These are phyloP conservation scores for Siniperca chuatsi DNA, from an alignment of 2,113 vertebrate species.

Conservation along the genomic window DNA sequence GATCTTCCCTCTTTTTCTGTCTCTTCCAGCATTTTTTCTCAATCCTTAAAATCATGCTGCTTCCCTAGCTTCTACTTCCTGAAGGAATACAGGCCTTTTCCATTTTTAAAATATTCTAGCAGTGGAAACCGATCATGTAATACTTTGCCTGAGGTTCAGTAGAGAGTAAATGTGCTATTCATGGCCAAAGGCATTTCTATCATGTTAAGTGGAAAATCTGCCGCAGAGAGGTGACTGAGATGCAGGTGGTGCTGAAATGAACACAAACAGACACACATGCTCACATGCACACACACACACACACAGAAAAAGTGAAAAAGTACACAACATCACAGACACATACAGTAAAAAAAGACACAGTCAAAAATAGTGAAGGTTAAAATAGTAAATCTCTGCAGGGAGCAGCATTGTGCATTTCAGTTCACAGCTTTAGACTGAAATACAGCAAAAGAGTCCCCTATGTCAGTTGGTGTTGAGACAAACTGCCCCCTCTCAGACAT, in stretches of 20 bases:
- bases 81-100: constrained; percentile 29
- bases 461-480: too few relatives aligned
- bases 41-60: constrained; percentile 49
- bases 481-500: too few relatives aligned
- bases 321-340: constrained; percentile 32
- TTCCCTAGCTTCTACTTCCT: constrained; percentile 43
- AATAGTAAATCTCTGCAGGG: constrained; percentile 49
- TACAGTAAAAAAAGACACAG: constrained; percentile 44
- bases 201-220: constrained; percentile 77
- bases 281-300: not conserved
- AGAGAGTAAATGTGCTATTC: constrained; percentile 75
- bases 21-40: constrained; percentile 39
- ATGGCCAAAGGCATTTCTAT: constrained; percentile 73
- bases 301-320: constrained; percentile 19
- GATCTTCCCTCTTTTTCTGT: constrained; percentile 51
- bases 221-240: constrained; percentile 63
- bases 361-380: constrained; percentile 54
- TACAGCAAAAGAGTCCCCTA: too few relatives aligned
- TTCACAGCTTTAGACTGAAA: constrained; percentile 28
- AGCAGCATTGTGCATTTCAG: constrained; percentile 29
- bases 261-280: constrained; percentile 27
- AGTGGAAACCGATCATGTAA: constrained; percentile 69
- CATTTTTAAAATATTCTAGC: constrained; percentile 60
- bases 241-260: constrained; percentile 70
- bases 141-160: constrained; percentile 66